A percentile compares a stretch with the other conserved stretches of the same genome.
phyloP scores from a whole-genome alignment of 1,140 invertebrate species.

The Centruroides sculpturatus region DNA sequence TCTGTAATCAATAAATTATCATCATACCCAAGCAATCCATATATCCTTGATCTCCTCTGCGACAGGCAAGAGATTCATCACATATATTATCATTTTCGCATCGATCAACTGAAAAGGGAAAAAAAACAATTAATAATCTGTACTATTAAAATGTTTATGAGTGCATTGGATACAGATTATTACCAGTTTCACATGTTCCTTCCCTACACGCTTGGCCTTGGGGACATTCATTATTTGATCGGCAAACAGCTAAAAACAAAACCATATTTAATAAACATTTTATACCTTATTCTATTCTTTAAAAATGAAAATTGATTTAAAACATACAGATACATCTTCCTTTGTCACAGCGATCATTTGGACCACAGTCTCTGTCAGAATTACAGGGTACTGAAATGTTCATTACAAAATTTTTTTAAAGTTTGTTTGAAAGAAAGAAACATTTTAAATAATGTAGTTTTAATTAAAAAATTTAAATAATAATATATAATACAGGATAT shows the following conservation, averaged over 20 bases:
- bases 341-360: constrained; percentile 17
- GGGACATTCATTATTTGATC: constrained; percentile 16
- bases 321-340: constrained; percentile 17
- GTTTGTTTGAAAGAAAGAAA: too few relatives aligned
- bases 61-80: constrained; percentile 62
- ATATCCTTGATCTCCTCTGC: constrained; percentile 62
- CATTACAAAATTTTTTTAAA: background rate
- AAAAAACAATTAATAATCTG: background rate
- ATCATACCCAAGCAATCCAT: constrained; percentile 28
- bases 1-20: background rate
- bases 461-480: too few relatives aligned
- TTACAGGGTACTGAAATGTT: constrained; percentile 14
- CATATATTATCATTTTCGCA: constrained; percentile 56
- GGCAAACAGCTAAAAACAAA: constrained; percentile 9
- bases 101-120: constrained; percentile 51
- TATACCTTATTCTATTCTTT: background rate
- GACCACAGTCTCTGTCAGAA: constrained; percentile 19
- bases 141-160: background rate
- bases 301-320: constrained; percentile 4
- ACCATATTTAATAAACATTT: background rate
- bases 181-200: constrained; percentile 17
- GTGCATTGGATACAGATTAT: background rate
- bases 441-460: too few relatives aligned
- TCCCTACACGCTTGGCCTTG: constrained; percentile 15
- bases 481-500: too few relatives aligned